A percentile compares a stretch with the other conserved stretches of the same genome.
These are phyloP conservation scores for Phortica magna DNA, from an alignment of 2,888 invertebrate species.

Conservation along the genomic window DNA sequence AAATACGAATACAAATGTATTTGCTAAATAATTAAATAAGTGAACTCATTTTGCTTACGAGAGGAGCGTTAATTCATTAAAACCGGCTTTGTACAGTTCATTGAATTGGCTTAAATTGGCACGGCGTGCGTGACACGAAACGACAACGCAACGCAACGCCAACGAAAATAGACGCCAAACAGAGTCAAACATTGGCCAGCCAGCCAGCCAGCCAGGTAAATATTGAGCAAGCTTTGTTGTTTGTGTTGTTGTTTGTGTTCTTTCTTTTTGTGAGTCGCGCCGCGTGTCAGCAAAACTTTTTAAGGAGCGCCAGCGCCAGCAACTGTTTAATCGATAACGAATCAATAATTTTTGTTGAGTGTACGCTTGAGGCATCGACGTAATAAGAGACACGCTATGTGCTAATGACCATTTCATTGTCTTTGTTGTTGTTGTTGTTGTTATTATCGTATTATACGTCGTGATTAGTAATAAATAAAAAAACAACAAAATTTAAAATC, in stretches of 20 bases:
- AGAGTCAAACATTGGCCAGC: neutral
- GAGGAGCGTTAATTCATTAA: neutral
- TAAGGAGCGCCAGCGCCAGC: neutral
- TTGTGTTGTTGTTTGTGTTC: neutral
- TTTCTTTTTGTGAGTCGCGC: neutral
- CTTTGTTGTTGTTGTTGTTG: neutral
- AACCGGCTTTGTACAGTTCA: neutral
- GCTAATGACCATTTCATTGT: conserved; percentile 4
- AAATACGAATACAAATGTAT: neutral
- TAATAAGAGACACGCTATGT: neutral
- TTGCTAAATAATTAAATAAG: neutral
- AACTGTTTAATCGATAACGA: conserved; percentile 28
- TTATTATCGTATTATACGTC: neutral
- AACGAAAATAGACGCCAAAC: neutral
- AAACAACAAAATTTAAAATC: neutral
- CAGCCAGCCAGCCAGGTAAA: too few species aligned
- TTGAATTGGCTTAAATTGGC: neutral
- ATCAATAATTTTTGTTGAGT: conserved; percentile 23
- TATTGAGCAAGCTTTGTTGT: neutral
- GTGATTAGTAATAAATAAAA: neutral
- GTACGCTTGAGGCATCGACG: neutral
- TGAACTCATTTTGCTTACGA: neutral
- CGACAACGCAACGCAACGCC: neutral
- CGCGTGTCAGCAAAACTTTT: neutral
- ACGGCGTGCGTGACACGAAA: too few species aligned